A percentile compares a stretch with the other conserved stretches of the same genome.
Conservation (phyloP, 2,888 invertebrate genomes). For the Salticus scenicus region DNA sequence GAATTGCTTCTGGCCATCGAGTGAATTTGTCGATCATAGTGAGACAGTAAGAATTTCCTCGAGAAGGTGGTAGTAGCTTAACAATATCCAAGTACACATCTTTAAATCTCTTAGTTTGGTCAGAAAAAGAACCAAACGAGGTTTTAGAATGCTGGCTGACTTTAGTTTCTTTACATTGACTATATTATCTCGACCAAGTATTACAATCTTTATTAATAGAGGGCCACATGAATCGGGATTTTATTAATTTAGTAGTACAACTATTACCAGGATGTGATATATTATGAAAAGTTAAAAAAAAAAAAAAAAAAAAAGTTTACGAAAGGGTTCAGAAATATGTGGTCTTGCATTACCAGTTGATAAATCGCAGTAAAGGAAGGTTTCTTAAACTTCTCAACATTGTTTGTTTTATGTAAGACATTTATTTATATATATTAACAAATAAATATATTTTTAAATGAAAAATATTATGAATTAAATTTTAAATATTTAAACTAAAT, state of each 20-base stretch:
- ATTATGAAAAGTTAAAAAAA: slow-evolving; percentile 2
- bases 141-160: not conserved
- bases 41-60: too few relatives aligned
- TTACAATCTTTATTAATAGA: not conserved
- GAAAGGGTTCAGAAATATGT: slow-evolving; percentile 25
- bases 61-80: too few relatives aligned
- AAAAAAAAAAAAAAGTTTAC: not conserved
- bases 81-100: too few relatives aligned
- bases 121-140: not conserved
- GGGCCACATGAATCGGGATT: too few relatives aligned
- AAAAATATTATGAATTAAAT: too few relatives aligned
- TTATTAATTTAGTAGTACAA: not conserved
- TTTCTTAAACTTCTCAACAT: not conserved
- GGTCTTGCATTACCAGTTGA: slow-evolving; percentile 22
- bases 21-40: slow-evolving; percentile 44
- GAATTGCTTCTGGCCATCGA: slow-evolving; percentile 71
- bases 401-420: too few relatives aligned
- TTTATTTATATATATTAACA: too few relatives aligned
- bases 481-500: too few relatives aligned
- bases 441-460: too few relatives aligned
- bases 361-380: slow-evolving; percentile 28
- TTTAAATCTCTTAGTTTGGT: too few relatives aligned
- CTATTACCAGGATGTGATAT: slow-evolving; percentile 26
- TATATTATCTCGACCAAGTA: not conserved
- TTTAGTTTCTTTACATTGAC: too few relatives aligned